phyloP scores from a whole-genome alignment of 2,888 invertebrate species.

The Falcaria lacertinaria region DNA sequence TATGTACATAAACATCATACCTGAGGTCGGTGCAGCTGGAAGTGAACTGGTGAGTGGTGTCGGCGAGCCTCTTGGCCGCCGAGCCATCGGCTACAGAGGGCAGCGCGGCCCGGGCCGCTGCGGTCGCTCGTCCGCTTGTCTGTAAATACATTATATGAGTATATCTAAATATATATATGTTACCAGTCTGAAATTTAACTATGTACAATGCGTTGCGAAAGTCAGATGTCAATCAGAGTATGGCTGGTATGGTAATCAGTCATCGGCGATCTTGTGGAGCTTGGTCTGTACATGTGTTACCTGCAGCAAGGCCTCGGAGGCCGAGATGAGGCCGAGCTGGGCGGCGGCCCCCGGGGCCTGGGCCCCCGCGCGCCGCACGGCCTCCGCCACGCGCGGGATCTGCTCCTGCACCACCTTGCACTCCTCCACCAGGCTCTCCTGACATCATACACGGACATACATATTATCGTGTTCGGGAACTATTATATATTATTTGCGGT shows the following conservation, averaged over 20 bases:
- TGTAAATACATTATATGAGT: constrained; percentile 29
- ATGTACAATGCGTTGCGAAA: no score
- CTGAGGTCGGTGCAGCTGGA: constrained; percentile 83
- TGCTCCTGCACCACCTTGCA: constrained; percentile 87
- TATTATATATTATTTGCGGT: no score
- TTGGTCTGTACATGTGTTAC: constrained; percentile 44
- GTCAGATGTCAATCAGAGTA: no score
- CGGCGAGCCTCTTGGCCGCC: constrained; percentile 86
- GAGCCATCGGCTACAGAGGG: constrained; percentile 91
- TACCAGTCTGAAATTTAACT: no score
- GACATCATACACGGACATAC: neutral
- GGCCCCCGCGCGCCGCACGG: constrained; percentile 84
- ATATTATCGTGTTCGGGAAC: no score
- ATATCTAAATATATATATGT: neutral
- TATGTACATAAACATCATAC: constrained; percentile 25
- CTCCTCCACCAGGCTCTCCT: constrained; percentile 87
- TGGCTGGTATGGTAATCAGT: no score
- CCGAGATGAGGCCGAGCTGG: constrained; percentile 89
- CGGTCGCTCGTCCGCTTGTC: constrained; percentile 85
- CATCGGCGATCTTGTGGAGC: no score
- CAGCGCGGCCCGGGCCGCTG: constrained; percentile 88
- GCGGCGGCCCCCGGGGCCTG: constrained; percentile 86
- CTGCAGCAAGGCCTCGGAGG: constrained; percentile 90
- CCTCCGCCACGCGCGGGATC: constrained; percentile 89
- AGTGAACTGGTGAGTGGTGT: constrained; percentile 84